Conservation (phyloP, 2,797 vertebrate species). For the Arvicola amphibius region DNA sequence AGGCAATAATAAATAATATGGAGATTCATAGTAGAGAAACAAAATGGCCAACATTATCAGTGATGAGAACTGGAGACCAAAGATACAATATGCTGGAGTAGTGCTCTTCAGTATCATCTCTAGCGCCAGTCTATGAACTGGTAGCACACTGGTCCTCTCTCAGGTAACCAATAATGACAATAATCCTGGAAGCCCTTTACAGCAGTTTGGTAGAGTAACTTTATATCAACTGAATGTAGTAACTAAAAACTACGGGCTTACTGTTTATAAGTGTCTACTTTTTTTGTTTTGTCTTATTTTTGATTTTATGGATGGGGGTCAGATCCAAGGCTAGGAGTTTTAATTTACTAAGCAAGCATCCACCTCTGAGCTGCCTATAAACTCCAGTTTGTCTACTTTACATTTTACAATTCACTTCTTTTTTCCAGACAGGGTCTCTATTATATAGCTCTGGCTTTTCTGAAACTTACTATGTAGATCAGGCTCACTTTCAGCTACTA, state of each 20-base stretch:
- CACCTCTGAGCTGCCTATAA: background rate
- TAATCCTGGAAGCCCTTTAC: slow-evolving; percentile 9
- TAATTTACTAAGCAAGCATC: background rate
- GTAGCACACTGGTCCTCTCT: background rate
- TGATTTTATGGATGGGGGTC: background rate
- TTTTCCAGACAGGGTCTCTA: background rate
- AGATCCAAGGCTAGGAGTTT: background rate
- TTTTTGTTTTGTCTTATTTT: background rate
- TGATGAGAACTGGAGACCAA: background rate
- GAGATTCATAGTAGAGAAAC: slow-evolving; percentile 30
- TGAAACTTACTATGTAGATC: background rate
- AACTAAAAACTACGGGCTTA: slow-evolving; percentile 21
- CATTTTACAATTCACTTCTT: background rate
- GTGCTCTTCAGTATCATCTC: background rate
- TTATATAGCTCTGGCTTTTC: background rate
- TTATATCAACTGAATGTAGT: background rate
- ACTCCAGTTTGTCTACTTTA: background rate
- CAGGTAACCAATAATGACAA: background rate
- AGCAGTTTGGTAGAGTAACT: background rate
- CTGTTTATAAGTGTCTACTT: background rate
- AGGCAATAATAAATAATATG: background rate
- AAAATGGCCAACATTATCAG: background rate
- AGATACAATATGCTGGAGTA: background rate
- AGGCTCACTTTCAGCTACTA: background rate
- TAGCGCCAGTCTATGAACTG: background rate